A percentile compares a stretch with the other conserved stretches of the same genome.
Evolutionary conservation across 2,113 vertebrate genomes (phyloP).

Genomic region (Numida meleagris): DNA sequence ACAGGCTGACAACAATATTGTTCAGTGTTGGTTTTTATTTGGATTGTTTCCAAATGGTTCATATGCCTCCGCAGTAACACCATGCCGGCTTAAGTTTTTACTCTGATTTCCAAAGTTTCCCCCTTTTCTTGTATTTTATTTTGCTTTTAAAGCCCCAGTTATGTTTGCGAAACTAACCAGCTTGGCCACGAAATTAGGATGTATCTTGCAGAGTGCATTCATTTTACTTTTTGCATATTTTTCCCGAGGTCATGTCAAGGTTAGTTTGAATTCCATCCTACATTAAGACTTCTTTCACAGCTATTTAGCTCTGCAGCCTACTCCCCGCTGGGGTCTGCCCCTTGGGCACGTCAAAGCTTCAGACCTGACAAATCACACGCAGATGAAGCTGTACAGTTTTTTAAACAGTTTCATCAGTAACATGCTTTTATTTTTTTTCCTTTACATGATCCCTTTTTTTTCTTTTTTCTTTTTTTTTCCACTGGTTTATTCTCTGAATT

Average conservation of each 20-base stretch:
- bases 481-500: constrained; percentile 70
- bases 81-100: constrained; percentile 71
- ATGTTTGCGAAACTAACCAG: constrained; percentile 85
- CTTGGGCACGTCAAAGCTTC: constrained; percentile 86
- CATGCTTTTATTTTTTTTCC: constrained; percentile 30
- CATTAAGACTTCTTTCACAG: constrained; percentile 87
- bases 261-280: constrained; percentile 88
- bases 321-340: constrained; percentile 86
- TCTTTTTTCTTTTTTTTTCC: not conserved
- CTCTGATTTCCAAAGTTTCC: constrained; percentile 77
- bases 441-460: constrained; percentile 1
- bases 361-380: constrained; percentile 88
- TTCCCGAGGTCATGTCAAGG: constrained; percentile 88
- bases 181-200: constrained; percentile 86
- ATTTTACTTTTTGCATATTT: constrained; percentile 89
- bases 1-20: constrained; percentile 89
- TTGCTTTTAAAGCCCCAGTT: constrained; percentile 79
- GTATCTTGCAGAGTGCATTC: constrained; percentile 87
- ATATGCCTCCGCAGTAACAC: constrained; percentile 85
- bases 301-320: constrained; percentile 88
- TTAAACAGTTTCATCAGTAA: constrained; percentile 83
- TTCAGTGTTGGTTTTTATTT: constrained; percentile 87
- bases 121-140: constrained; percentile 74
- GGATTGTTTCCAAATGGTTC: constrained; percentile 88
- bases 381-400: constrained; percentile 87